A percentile compares a stretch with the other conserved stretches of the same genome.
phyloP scores from a whole-genome alignment of 2,888 invertebrate genomes.

The Sinotaia quadrata region DNA sequence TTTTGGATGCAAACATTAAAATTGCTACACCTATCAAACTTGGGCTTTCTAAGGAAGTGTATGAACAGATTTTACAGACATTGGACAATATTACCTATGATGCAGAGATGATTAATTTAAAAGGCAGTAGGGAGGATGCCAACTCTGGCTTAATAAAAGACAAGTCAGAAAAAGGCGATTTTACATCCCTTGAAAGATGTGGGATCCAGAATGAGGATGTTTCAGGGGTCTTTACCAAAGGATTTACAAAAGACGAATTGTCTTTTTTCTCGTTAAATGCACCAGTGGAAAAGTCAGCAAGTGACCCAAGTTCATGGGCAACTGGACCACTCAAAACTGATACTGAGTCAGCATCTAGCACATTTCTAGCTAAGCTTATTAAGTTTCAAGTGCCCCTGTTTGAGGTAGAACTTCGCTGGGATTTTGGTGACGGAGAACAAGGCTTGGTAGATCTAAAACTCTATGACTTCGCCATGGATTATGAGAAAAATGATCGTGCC shows the following conservation, averaged over 20 bases:
- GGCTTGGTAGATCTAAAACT: constrained; percentile 87
- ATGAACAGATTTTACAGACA: constrained; percentile 84
- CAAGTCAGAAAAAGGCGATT: no score
- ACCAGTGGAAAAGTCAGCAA: constrained; percentile 12
- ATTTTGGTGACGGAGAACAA: constrained; percentile 69
- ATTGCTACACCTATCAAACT: constrained; percentile 89
- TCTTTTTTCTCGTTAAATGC: no score
- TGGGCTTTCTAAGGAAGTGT: constrained; percentile 87
- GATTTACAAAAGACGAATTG: no score
- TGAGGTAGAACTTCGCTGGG: constrained; percentile 66
- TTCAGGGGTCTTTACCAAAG: no score
- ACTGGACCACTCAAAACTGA: neutral
- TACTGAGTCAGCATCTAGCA: constrained; percentile 12
- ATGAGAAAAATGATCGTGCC: constrained; percentile 79
- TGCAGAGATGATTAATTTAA: constrained; percentile 33
- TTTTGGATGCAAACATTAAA: constrained; percentile 80
- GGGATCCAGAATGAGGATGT: no score
- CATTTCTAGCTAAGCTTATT: constrained; percentile 52
- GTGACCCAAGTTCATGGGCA: neutral
- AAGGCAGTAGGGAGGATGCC: no score
- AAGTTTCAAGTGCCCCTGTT: constrained; percentile 66
- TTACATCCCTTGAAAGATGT: no score
- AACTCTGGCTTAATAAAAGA: no score
- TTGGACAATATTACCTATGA: constrained; percentile 65
- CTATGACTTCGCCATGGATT: constrained; percentile 84